Percentiles rank a stretch among this genome's conserved stretches.
Conservation (phyloP, 2,113 vertebrate genomes). For the Anser brachyrhynchus region DNA sequence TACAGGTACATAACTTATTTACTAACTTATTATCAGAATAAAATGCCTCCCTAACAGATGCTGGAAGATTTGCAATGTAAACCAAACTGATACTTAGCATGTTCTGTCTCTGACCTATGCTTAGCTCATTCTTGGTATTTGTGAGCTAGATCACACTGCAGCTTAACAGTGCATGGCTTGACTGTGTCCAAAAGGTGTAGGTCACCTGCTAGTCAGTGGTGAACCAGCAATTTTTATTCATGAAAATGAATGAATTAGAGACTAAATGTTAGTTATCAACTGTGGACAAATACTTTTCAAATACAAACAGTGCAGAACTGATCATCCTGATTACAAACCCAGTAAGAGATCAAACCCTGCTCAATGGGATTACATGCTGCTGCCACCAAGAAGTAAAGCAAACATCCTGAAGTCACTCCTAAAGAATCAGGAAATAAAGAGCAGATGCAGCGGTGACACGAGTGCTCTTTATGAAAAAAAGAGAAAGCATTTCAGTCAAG, state of each 20-base stretch:
- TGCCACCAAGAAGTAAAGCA: neutral
- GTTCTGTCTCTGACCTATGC: neutral
- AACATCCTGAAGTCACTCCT: neutral
- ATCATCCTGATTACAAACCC: fast-evolving
- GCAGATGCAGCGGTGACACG: neutral
- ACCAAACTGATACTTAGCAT: neutral
- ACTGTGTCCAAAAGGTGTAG: neutral
- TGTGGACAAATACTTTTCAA: neutral
- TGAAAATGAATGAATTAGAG: neutral
- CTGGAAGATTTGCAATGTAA: neutral
- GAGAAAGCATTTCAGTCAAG: neutral
- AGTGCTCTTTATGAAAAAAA: neutral
- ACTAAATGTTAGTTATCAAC: neutral
- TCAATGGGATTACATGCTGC: neutral
- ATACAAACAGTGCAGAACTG: fast-evolving
- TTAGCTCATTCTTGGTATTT: neutral
- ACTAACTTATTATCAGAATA: neutral
- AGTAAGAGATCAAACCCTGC: neutral
- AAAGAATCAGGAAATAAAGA: neutral
- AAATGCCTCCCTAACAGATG: neutral
- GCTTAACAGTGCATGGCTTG: neutral
- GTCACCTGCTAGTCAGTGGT: neutral
- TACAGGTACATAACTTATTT: neutral
- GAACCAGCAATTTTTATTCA: neutral
- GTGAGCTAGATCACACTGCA: neutral